Evolutionary conservation across 2,888 invertebrate genomes (phyloP), one percentile per base, ranked within the genome.

Genomic region (Timandra comae): DNA sequence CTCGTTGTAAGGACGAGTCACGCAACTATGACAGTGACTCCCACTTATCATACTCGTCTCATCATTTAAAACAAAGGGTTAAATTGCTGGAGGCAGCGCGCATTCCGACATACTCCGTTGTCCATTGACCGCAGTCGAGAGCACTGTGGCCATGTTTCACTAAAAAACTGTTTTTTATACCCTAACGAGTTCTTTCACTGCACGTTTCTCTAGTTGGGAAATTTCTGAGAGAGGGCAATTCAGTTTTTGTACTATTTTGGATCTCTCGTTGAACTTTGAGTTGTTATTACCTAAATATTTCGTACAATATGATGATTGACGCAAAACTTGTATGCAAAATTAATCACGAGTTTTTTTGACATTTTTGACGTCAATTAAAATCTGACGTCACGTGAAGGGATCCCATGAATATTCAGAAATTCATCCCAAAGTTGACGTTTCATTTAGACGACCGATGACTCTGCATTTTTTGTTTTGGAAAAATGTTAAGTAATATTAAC

Each of bases 21-120:
- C n/a, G n/a, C n/a, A n/a, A n/a, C n/a, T n/a, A 16, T 16, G 16
- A 16, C 64, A 66, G 71, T 72, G 74, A 67, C 76, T 75, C 59
- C 64, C 70, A 70, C 72, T 75, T 71, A 68, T 50, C 49, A 55
- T 64, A 58, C 64, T 67, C 52, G 55, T 47, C 68, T 70, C 66
- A 67, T 75, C 69, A 75, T 77, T 79, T 75, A 68, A 71, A 74
- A 82, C 80, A 81, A 80, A 77, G 70, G 76, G 56, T 67, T 61
- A 74, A 76, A 78, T 72, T 68, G 74, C 73, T 66, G 52, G 64
- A 47, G 73, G 73, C 62, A 47, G 62, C 60, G 47, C 62, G 62
- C 59, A 63, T 61, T 68, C 68, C 58, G 43, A 16, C 16, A 16
- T 61, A 63, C 63, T 61, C 56, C 46, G 45, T 54, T 69, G 70